Base-by-base conservation (phyloP, 2,888 invertebrate species). In the Abrostola triplasia region DNA sequence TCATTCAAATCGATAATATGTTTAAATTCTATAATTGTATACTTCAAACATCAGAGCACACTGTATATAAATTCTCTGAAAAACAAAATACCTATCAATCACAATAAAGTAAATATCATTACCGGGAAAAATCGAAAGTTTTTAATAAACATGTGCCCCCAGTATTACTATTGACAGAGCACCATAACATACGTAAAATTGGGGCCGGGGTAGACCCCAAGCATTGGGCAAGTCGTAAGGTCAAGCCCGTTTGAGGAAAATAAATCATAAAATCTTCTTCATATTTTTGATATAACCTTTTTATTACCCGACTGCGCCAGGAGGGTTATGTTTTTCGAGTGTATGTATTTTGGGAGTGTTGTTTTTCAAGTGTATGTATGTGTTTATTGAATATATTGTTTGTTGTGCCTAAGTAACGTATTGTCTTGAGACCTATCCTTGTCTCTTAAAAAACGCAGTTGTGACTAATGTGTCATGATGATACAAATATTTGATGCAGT, bases 151-250 rank as follows among this genome's bases (percentile, higher is more conserved):
- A 68, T 62, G 55, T 61, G 53, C 35, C 24, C 9, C 38, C 5
- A 36, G 51, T 64, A 67, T 72, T 65, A 63, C 65, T 75, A 64
- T 62, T 62, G 77, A 58, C 41, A 35, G 56, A 59, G 50, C 59
- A 24, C 57, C 55, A 58, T 54, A 60, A 72, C 61, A 61, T 71
- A 70, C 75, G 59, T 75, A 61, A 78, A 78, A 75, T 65, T 53
- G 35, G 59, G 54, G 64, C 11, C 49, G 36, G 62, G 67, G 55
- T 38, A 41, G 49, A 52, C 50, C 42, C 42, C 38, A 48, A 62
- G 48, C 40, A 48, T 50, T 52, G 50, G 36, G 35, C 36, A 35
- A 52, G 53, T 5, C 13, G 65, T 62, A 51, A 66, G 77, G 67
- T 67, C 66, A 70, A 69, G 65, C 10, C 50, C n/a, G 60, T 64